Evolutionary conservation across 2,888 invertebrate species (phyloP), one percentile per base, ranked within the genome.

Genomic region (Apodemia zela): DNA sequence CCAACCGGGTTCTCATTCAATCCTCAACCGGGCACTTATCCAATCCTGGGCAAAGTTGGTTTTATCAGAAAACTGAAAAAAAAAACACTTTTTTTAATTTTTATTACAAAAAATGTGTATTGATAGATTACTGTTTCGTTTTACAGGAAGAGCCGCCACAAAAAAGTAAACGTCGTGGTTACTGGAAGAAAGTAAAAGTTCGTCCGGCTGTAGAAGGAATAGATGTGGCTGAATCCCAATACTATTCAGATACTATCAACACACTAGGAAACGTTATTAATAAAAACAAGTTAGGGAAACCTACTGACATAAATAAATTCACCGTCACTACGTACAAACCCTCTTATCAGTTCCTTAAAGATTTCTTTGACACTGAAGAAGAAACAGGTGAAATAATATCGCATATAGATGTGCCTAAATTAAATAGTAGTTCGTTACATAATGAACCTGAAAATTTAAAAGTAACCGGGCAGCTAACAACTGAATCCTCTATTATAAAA

Each of bases 201-300:
- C 92, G 93, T 59, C 93, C 93, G 5, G 84, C 82, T 11, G 76
- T 85, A 5, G 97, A 96, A 79, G 93, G 94, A 29, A 94, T 97
- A 61, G 96, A 96, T 75, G 93, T 94, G 0, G 96, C 97, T 0
- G 97, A 97, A 80, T 96, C 96, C 0, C 97, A 97, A 81, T 89
- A 89, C 75, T 92, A 91, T 72, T 69, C 81, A 3, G 95, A 94
- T 75, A 93, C 95, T 38, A 94, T 93, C 6, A 88, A 93, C 68
- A 85, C 90, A 66, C 79, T 93, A 5, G 85, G 84, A 58, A 79
- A 84, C 69, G 69, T 77, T 8, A 69, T 85, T 17, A 74, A 80
- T 18, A 81, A 81, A 68, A 73, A 71, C 21, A 67, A 72, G 7
- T 78, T 84, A 63, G 80, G 80, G 6, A 87, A 86, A 71, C 62